Evolutionary conservation across 2,113 vertebrate genomes (phyloP).

Genomic region (Rhea americana): DNA sequence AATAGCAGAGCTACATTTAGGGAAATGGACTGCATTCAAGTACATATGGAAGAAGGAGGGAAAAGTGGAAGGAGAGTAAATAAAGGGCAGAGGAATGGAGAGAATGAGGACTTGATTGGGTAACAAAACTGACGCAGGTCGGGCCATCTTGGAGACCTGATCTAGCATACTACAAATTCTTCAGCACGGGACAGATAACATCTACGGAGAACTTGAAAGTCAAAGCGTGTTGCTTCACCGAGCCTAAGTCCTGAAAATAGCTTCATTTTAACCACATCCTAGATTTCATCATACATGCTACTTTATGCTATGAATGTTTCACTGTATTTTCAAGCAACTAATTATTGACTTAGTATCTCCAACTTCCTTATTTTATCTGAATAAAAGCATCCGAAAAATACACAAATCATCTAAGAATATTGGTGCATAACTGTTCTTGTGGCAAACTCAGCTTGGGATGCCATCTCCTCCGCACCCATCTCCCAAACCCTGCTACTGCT

Average conservation of each 20-base stretch:
- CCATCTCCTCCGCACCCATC: not conserved
- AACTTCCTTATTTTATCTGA: not conserved
- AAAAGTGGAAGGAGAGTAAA: not conserved
- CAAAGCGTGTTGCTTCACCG: not conserved
- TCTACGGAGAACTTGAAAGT: not conserved
- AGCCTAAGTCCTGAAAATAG: not conserved
- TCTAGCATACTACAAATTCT: not conserved
- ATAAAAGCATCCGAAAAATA: not conserved
- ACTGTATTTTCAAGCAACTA: not conserved
- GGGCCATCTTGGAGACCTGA: not conserved
- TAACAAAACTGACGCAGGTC: not conserved
- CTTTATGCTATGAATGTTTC: not conserved
- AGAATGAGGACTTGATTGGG: not conserved
- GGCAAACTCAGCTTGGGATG: not conserved
- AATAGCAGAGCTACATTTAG: not conserved
- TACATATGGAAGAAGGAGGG: not conserved
- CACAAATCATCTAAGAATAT: not conserved
- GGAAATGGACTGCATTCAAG: not conserved
- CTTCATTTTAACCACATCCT: not conserved
- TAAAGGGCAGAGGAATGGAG: slow-evolving; percentile 9
- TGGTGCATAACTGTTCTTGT: not conserved
- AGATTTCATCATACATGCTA: not conserved
- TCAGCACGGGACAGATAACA: not conserved
- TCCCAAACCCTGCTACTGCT: not conserved
- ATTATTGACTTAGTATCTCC: not conserved